Base-by-base conservation (phyloP, 2,797 vertebrate species). In the Sebastes kiyomatsui region DNA sequence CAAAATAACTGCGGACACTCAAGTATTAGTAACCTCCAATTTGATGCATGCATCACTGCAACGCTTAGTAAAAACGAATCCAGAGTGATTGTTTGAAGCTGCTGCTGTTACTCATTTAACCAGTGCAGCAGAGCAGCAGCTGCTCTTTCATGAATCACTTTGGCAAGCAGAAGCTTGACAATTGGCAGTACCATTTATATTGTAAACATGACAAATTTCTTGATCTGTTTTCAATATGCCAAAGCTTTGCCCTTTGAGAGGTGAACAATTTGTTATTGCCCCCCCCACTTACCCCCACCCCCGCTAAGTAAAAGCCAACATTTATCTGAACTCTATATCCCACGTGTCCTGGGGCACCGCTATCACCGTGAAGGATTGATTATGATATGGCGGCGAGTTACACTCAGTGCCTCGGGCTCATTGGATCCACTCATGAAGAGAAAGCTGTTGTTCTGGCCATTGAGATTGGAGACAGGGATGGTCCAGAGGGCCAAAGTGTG, bases 181-280 rank as follows among this genome's bases (percentile, higher is more conserved):
- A 89, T 82, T 80, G 91, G 81, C 92, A 90, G 42, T 14, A 16
- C 72, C 85, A 88, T 91, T 92, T 74, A 88, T 86, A 84, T 78
- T 79, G 70, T 77, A 76, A 85, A 86, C 85, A 81, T 85, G 82
- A 86, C 75, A 84, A 72, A 90, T 85, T 88, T 83, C 84, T 61
- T 87, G 77, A 91, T 90, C 85, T 81, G 79, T 86, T 90, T 92
- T 89, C 87, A 88, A 88, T 88, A 90, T 78, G 82, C 77, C 76
- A 83, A 81, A 81, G 82, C 68, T 55, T 55, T 80, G 75, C 85
- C 84, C 80, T 89, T 88, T 88, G 73, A 86, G 68, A 77, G 75
- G 71, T 75, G 33, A 77, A 67, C 71, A 64, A 75, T 91, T 83
- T 81, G 69, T 86, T 77, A 60, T 70, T 69, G 66, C 38, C 13